phyloP scores from a whole-genome alignment of 2,797 vertebrate species.

The Sebastes trivittatus region DNA sequence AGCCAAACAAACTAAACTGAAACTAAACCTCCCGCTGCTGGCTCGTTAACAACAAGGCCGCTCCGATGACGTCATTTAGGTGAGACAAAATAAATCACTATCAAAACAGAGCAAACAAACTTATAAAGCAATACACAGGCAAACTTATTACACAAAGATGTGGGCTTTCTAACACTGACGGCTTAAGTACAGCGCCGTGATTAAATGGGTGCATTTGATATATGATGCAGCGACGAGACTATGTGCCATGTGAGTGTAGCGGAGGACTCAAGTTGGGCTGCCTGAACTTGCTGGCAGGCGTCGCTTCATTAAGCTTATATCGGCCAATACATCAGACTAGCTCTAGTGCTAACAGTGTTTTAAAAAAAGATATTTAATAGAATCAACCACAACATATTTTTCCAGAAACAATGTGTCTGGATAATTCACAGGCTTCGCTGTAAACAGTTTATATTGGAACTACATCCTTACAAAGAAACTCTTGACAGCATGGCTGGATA shows the following conservation, averaged over 20 bases:
- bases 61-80: too few relatives aligned
- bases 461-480: not conserved
- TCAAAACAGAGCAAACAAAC: not conserved
- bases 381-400: not conserved
- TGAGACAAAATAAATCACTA: too few relatives aligned
- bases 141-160: too few relatives aligned
- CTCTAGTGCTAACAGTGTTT: not conserved
- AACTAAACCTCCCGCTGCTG: too few relatives aligned
- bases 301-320: not conserved
- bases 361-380: not conserved
- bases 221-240: not conserved
- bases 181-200: not conserved
- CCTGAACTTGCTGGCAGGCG: not conserved
- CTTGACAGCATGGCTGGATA: not conserved
- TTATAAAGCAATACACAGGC: not conserved
- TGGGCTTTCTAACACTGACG: not conserved
- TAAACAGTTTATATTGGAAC: not conserved
- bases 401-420: not conserved
- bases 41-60: not conserved
- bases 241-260: not conserved
- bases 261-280: not conserved
- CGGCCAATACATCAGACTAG: not conserved
- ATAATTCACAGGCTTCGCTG: not conserved
- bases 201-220: not conserved
- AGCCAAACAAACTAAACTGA: too few relatives aligned